Percentiles rank a stretch among this genome's conserved stretches.
These are phyloP conservation scores for Drosophila busckii DNA, from an alignment of 1,140 invertebrate genomes.

Conservation along the genomic window DNA sequence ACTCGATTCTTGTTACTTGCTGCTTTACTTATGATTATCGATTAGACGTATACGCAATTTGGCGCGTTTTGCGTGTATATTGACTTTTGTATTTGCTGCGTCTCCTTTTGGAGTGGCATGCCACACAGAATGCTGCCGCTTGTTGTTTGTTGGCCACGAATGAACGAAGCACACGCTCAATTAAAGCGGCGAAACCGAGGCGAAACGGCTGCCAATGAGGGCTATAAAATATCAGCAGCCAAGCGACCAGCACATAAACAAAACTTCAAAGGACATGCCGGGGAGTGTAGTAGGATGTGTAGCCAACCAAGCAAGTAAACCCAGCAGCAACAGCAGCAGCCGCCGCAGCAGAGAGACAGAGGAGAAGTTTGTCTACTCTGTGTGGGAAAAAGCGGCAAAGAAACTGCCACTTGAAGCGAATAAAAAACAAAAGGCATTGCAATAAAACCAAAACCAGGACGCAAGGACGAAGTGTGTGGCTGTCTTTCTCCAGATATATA, in stretches of 20 bases:
- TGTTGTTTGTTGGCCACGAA: too few species aligned
- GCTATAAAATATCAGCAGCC: constrained; percentile 33
- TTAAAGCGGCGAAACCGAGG: constrained; percentile 15
- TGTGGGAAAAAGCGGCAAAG: constrained; percentile 34
- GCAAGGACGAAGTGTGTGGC: constrained; percentile 15
- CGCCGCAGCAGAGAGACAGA: neutral
- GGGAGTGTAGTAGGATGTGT: neutral
- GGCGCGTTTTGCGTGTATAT: too few species aligned
- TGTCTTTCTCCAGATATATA: neutral
- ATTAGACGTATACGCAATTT: neutral
- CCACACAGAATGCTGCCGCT: neutral
- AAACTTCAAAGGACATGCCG: constrained; percentile 28
- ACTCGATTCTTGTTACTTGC: too few species aligned
- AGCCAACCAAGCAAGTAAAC: constrained; percentile 2
- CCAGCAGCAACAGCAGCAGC: too few species aligned
- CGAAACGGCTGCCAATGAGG: constrained; percentile 30
- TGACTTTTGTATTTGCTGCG: neutral
- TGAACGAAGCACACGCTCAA: constrained; percentile 25
- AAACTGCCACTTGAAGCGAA: constrained; percentile 65
- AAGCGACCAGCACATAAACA: constrained; percentile 29
- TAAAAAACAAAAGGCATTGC: constrained; percentile 61
- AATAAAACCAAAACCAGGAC: constrained; percentile 24
- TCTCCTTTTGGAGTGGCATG: neutral
- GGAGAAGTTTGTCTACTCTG: neutral
- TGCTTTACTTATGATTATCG: neutral